Base-by-base conservation (phyloP, 2,888 invertebrate species). In the Caradrina kadenii region DNA sequence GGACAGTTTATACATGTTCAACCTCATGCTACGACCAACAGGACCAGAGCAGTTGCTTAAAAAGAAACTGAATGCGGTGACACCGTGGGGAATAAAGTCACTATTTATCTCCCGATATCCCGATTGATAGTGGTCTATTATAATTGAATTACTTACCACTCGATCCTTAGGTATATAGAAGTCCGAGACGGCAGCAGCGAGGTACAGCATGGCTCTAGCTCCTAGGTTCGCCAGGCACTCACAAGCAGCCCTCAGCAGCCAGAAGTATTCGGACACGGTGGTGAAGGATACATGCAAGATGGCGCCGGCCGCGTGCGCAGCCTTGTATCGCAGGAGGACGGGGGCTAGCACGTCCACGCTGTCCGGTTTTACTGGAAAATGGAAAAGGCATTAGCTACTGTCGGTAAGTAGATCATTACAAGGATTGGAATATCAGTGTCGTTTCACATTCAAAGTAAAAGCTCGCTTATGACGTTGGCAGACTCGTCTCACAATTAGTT, bases 181-280 rank as follows among this genome's bases (percentile, higher is more conserved):
- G 96, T 99, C 99, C 0, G 99, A 99, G 0, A 99, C 99, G 5
- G 99, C 99, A 1, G 99, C 99, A 21, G 99, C 99, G 65, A 99
- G 96, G 92, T 99, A 99, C n/a, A 99, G 93, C 84, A 99, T 91
- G 0, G 98, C 98, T 42, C 96, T 95, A 0, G 96, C 91, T 10
- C 97, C 97, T 59, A 97, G 95, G 55, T 96, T 92, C 15, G 97
- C 96, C 72, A 99, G 95, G 79, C 97, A 97, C 92, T 98, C 97
- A 87, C 98, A 98, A 22, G 98, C 97, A 17, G 98, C 98, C 76
- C 98, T 96, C 79, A 99, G 93, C 73, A 99, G 96, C 98, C 99
- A 98, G 90, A 99, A 97, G 94, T 99, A 99, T 87, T 99, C 99
- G 0, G 98, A 97, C 17, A 99, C 97, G 0, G 98, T 97, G 10